Evolutionary conservation across 2,113 vertebrate genomes (phyloP), one percentile per base, ranked within the genome.

Genomic region (Willisornis vidua): DNA sequence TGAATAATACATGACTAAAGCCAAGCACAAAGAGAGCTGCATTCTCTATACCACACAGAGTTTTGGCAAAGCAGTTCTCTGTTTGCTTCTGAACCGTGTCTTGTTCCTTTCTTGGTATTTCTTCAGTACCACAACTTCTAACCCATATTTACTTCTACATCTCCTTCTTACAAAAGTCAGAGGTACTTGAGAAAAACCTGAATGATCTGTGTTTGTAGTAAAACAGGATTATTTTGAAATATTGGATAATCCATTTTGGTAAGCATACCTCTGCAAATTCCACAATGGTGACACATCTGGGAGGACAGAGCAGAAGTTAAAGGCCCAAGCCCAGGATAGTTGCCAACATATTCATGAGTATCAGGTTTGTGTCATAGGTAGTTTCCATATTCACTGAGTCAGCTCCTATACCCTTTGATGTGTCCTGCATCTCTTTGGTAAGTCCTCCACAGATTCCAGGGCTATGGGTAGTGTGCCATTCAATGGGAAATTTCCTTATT

Each of bases 231-330:
- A 54, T 70, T 92, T 85, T 85, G 58, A 92, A 90, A 51, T 31
- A 90, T 76, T 31, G 65, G 31, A 43, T 26, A 87, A 82, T 43
- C 19, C 71, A 19, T 76, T 95, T 73, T 37, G 45, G 66, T 37
- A 55, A 86, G 75, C 49, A 90, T 28, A 33, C 25, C 28, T 79
- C 58, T 88, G 49, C 54, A 68, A 25, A 79, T 90, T 88, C 90
- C 67, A 46, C 72, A 52, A 0, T n/a, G 75, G 73, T 80, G 89
- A 90, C 89, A 83, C 72, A 90, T 80, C 45, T 85, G 83, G 88
- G 75, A 96, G 58, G 83, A 71, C 89, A 82, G 91, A 91, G 93
- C 85, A 85, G 58, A 85, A 85, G 19, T 79, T 58, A 68, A 68
- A 94, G 39, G 71, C 75, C 48, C n/a, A 85, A 80, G 51, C 45